These are phyloP conservation scores for Drosophila azteca DNA, from an alignment of 1,140 invertebrate genomes.

Conservation along the genomic window DNA sequence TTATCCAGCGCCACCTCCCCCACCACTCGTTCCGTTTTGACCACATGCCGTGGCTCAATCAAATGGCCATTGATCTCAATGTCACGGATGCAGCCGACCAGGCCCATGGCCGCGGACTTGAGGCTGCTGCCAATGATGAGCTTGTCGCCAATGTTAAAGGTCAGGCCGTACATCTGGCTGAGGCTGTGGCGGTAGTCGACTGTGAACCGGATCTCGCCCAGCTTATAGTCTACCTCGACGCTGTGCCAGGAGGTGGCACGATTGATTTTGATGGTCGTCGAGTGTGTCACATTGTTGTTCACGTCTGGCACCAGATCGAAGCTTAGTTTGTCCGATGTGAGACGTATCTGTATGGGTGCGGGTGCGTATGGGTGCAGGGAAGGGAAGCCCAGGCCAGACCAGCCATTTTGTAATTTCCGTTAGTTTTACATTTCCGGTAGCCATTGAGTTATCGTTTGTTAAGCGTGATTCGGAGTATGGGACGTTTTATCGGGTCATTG, in stretches of 20 bases:
- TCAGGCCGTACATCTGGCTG: conserved; percentile 87
- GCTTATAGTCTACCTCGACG: conserved; percentile 90
- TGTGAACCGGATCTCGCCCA: conserved; percentile 89
- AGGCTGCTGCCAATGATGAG: conserved; percentile 90
- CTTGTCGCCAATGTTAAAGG: conserved; percentile 86
- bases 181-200: conserved; percentile 90
- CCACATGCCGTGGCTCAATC: conserved; percentile 89
- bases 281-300: conserved; percentile 89
- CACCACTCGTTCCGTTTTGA: conserved; percentile 91
- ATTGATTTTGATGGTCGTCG: conserved; percentile 91
- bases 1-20: conserved; percentile 96
- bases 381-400: too few relatives aligned
- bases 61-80: conserved; percentile 91
- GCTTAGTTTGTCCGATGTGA: conserved; percentile 92
- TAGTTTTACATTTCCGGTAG: conserved; percentile 73
- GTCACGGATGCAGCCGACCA: conserved; percentile 95
- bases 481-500: conserved; percentile 34
- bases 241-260: conserved; percentile 90
- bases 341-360: conserved; percentile 86
- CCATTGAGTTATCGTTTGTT: conserved; percentile 43
- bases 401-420: conserved; percentile 79
- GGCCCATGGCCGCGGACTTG: conserved; percentile 87
- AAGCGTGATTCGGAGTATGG: conserved; percentile 9
- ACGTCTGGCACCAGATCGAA: conserved; percentile 90
- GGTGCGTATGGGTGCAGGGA: conserved; percentile 29